Evolutionary conservation across 2,888 invertebrate species (phyloP), one percentile per base, ranked within the genome.

Genomic region (Drosophila suboccidentalis): DNA sequence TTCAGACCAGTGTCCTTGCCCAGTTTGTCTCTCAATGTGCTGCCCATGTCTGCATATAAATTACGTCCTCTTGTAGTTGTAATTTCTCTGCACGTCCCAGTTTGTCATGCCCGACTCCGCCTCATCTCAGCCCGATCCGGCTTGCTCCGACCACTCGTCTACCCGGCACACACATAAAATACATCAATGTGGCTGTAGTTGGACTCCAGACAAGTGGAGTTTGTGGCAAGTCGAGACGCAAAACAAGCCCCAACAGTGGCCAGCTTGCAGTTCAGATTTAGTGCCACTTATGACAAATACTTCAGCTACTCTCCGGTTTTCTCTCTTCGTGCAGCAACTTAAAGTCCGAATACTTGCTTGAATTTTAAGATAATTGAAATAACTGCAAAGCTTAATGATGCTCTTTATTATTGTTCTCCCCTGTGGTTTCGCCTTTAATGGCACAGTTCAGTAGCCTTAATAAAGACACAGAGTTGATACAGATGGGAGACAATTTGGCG

Each of bases 11-110:
- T 74, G 59, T 15, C 39, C 15, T 38, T 38, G 57, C 50, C 54
- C 59, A 64, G 75, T 78, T 71, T 84, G 85, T 74, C 68, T 74
- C 67, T 71, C 79, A 75, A 84, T 82, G 84, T 84, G 66, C 66
- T 65, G 80, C 64, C 68, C 86, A 78, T 78, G 88, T 82, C 83
- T 82, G 88, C 88, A 88, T 82, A 86, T 88, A 86, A 85, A 85
- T 86, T 82, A 80, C 70, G 71, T 71, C 71, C 75, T 38, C 82
- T 85, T 88, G 88, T 88, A 82, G 73, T 86, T 82, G 78, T 77
- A 74, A 69, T 87, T 83, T 87, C 76, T 66, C 69, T 72, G 69
- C 86, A 85, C 87, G 85, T 85, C 72, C 54, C 82, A 77, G 83
- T 82, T 77, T 79, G 74, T 85, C 86, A 59, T 67, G 68, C 11